Evolutionary conservation across 2,113 vertebrate species (phyloP).

Genomic region (Chloroceryle aenea): DNA sequence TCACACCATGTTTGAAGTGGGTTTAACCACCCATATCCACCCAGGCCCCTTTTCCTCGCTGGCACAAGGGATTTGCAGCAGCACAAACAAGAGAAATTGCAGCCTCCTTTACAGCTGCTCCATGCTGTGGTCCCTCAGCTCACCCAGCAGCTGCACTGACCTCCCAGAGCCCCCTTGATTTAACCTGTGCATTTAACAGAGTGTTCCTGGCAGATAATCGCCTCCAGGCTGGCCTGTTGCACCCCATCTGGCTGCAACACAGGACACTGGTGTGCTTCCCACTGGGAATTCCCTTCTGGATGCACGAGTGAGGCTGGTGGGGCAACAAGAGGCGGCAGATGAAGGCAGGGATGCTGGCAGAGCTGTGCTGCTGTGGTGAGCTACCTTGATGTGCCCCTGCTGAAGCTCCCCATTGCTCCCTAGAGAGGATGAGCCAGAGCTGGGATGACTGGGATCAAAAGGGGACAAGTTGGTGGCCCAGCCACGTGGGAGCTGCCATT

Average conservation of each 20-base stretch:
- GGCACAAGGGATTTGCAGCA: not conserved
- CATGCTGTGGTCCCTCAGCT: not conserved
- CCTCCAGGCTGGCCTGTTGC: not conserved
- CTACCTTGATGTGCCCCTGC: fast-evolving
- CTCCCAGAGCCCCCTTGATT: not conserved
- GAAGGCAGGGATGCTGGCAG: not conserved
- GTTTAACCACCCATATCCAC: not conserved
- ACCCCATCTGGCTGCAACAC: fast-evolving
- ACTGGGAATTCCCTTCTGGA: not conserved
- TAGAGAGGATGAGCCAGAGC: not conserved
- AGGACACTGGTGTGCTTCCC: not conserved
- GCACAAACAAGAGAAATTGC: not conserved
- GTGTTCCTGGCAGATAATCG: not conserved
- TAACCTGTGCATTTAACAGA: fast-evolving
- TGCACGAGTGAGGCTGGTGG: fast-evolving
- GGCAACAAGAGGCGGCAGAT: not conserved
- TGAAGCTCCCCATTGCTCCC: not conserved
- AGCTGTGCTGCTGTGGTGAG: not conserved
- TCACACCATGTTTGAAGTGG: fast-evolving
- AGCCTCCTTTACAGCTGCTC: not conserved
- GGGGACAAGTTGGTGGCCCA: not conserved
- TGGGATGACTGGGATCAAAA: not conserved
- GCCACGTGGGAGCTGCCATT: fast-evolving
- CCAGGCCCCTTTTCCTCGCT: fast-evolving
- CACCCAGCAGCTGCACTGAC: not conserved